Conservation (phyloP, 2,888 invertebrate species). For the Colletes collaris region DNA sequence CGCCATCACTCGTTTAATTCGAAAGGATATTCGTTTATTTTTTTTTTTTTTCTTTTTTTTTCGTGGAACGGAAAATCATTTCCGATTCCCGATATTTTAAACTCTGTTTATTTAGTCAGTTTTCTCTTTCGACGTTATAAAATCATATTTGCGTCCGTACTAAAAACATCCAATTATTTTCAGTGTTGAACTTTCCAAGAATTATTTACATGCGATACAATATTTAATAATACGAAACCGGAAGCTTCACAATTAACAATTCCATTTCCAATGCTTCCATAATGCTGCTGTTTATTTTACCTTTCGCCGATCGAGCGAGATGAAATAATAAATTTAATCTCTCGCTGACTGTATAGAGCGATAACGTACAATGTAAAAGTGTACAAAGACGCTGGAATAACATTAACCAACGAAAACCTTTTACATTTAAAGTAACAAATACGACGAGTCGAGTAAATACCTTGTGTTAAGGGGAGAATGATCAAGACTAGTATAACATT, state of each 20-base stretch:
- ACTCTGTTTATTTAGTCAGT: constrained; percentile 24
- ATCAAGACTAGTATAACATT: no score
- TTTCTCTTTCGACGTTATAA: constrained; percentile 27
- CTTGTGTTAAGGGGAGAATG: no score
- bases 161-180: constrained; percentile 40
- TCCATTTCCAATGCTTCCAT: constrained; percentile 25
- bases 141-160: constrained; percentile 44
- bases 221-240: constrained; percentile 39
- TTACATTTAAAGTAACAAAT: no score
- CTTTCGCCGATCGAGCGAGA: neutral
- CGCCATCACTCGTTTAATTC: no score
- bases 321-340: constrained; percentile 8
- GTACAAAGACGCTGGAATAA: no score
- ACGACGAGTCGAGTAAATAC: no score
- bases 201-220: constrained; percentile 32
- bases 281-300: constrained; percentile 29
- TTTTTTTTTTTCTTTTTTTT: no score
- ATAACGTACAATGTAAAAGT: neutral
- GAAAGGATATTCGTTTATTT: no score
- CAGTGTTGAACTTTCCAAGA: constrained; percentile 21
- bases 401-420: no score
- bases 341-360: neutral
- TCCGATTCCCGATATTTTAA: constrained; percentile 13
- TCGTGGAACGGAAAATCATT: neutral
- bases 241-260: constrained; percentile 25